Evolutionary conservation across 2,113 vertebrate species (phyloP), one percentile per base, ranked within the genome.

Genomic region (Dascyllus trimaculatus): DNA sequence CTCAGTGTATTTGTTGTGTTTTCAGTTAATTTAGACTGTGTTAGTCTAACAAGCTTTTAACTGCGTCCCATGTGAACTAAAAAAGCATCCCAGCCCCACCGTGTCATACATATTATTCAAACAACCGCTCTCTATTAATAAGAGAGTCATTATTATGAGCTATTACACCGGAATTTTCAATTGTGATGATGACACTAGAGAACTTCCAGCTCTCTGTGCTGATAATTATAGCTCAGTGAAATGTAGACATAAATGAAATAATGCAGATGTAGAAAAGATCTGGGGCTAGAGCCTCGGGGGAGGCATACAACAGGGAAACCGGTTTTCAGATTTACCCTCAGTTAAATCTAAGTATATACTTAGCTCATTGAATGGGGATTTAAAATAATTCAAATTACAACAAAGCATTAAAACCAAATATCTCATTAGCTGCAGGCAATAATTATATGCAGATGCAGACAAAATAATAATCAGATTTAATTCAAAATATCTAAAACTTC

Each of bases 221-320:
- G 60, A 72, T 91, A 87, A 92, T 88, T 84, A 85, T 58, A 83
- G 83, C 78, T 89, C 84, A 83, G 53, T 82, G 64, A 93, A 85
- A 92, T 86, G 77, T 61, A 78, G 82, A 88, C 84, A 75, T 82
- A 82, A 87, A 88, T 85, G 64, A 91, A 91, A 81, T 65, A 80
- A 81, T 82, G 77, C 72, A 84, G 86, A 91, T 80, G 78, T 81
- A 66, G 67, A 86, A 87, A 86, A 89, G 82, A 76, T 70, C 63
- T 51, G 64, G 29, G 78, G 63, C 77, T 70, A 61, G 86, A 87
- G 84, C 77, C 64, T 84, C 73, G 56, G 71, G 32, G 10, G 43
- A 77, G 69, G 63, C 29, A 1, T 54, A 45, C 72, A 78, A 72
- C 72, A 67, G 84, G 86, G 73, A 86, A 85, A 77, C 24, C 4